Evolutionary conservation across 37 sponge, comb jelly and placozoan species (phyloP), one percentile per base, ranked within the genome.

Genomic region (Spongilla lacustris): DNA sequence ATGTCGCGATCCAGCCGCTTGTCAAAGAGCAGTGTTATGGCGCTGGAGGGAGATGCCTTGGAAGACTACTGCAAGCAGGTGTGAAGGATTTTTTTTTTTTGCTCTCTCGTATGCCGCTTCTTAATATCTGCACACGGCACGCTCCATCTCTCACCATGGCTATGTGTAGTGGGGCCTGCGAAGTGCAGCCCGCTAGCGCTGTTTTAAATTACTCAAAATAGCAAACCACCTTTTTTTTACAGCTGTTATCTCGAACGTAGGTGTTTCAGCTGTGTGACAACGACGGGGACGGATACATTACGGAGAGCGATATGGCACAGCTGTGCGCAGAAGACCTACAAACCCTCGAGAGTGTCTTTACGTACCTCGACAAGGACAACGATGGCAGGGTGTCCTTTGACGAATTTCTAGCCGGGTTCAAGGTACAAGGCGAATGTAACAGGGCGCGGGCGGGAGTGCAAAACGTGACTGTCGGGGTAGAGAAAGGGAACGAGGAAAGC

Each of bases 381-480:
- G 90, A 89, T 74, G 90, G 85, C 5, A 69, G 74, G 9, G 73
- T 89, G 23, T 84, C 90, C 58, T 89, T 84, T 79, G 90, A 89
- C 25, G 79, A 83, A 67, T 91, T 91, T 49, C 73, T 82, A 23
- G 28, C 67, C 36, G 85, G 85, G 24, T 83, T 86, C 25, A 48
- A 82, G 75, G 81, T 83, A 58, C 58, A 58, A 58, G 58, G 58
- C n/a, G n/a, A n/a, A n/a, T n/a, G n/a, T n/a, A n/a, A n/a, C n/a
- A n/a, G n/a, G n/a, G n/a, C n/a, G n/a, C n/a, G n/a, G n/a, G 41
- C 41, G 58, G 19, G 58, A 17, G 58, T 14, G 58, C 19, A 14
- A 17, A 17, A 17, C 1, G 58, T 10, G 58, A 58, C 1, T 19
- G 58, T 10, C 8, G 46, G 46, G n/a, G n/a, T n/a, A n/a, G n/a